Base-by-base conservation (phyloP, 2,113 vertebrate species). In the Callospermophilus lateralis region DNA sequence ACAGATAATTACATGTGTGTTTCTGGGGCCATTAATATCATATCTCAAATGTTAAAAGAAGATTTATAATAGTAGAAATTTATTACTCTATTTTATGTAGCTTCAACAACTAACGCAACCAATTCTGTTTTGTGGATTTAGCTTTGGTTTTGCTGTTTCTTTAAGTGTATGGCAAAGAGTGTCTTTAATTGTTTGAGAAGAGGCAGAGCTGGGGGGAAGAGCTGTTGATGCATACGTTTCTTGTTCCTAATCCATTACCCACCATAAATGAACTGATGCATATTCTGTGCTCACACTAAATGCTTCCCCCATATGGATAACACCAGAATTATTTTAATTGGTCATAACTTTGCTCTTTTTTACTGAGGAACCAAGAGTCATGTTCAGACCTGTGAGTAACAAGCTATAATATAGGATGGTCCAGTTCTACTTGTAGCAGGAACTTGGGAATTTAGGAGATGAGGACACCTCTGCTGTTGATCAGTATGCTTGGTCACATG, bases 81-180 rank as follows among this genome's bases (percentile, higher is more conserved):
- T 77, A 32, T 79, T 90, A 9, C 34, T 48, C 10, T 81, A 19
- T 45, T 65, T 30, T 61, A 12, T 24, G 7, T 58, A 48, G 48
- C 58, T 32, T 84, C 68, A 58, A 34, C 3, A 30, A 58, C 34
- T 68, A 37, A 67, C 70, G 37, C 51, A 72, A 11, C 7, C 67
- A 77, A 0, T 78, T 83, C 51, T 17, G 6, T 58, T 65, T 37
- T 15, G 34, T 42, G 65, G 58, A 58, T 72, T 93, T 94, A 42
- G 76, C 51, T 45, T 61, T 24, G 78, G 39, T n/a, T 86, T 96
- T 73, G 34, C 48, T 58, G 15, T 74, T 76, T 93, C 61, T 86
- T 92, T 37, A 19, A 10, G 37, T 86, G 45, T 39, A 58, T 96
- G 37, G 65, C 20, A 16, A 55, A 89, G 24, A 13, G 24, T n/a